Evolutionary conservation across 2,113 vertebrate genomes (phyloP).

Genomic region (Uria lomvia): DNA sequence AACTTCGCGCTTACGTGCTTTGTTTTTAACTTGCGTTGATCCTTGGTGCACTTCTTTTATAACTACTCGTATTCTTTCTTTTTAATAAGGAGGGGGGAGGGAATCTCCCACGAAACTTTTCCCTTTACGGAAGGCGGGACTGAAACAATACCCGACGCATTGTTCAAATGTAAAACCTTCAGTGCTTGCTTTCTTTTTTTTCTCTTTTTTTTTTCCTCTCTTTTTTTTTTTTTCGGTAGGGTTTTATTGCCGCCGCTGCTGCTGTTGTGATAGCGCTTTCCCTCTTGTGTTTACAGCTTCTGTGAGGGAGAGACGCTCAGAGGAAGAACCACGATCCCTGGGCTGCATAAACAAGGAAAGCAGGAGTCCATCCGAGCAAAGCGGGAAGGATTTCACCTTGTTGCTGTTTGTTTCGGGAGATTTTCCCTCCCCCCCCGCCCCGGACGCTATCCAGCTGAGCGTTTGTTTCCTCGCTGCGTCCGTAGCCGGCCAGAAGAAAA

Average conservation of each 20-base stretch:
- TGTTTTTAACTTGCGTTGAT: conserved; percentile 15
- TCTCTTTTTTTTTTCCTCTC: not conserved
- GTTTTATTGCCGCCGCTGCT: conserved; percentile 17
- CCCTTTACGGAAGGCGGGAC: conserved; percentile 1
- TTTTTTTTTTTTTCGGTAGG: not conserved
- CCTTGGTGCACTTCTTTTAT: not conserved
- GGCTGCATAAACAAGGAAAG: conserved; percentile 11
- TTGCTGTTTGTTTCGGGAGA: conserved; percentile 36
- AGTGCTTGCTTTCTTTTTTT: not conserved
- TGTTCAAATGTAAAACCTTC: conserved; percentile 14
- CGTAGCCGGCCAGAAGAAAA: not conserved
- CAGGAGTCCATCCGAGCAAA: not conserved
- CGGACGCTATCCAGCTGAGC: not conserved
- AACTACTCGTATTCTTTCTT: not conserved
- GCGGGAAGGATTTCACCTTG: conserved; percentile 49
- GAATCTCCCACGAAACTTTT: conserved; percentile 34
- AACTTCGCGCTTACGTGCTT: conserved; percentile 24
- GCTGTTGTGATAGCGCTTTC: conserved; percentile 16
- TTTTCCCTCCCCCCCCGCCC: not conserved
- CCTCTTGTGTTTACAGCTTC: conserved; percentile 57
- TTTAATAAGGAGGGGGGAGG: not conserved
- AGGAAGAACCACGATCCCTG: conserved; percentile 23
- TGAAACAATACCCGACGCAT: conserved; percentile 29
- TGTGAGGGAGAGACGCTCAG: conserved; percentile 19
- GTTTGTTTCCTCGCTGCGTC: not conserved